Base-by-base conservation (phyloP, 2,888 invertebrate genomes). In the Drosophila kuntzei region DNA sequence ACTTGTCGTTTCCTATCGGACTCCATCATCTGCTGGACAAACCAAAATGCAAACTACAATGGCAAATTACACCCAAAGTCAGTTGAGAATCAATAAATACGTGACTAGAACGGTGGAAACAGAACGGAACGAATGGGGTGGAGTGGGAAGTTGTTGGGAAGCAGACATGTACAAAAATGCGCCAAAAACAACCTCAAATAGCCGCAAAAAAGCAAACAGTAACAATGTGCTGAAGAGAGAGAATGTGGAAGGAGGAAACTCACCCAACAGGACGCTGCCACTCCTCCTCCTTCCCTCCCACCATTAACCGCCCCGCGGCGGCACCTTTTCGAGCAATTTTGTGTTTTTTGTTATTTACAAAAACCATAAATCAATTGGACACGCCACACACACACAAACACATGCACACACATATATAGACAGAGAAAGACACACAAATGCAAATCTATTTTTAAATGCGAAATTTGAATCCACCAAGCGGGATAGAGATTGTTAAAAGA, bases 391-490 rank as follows among this genome's bases (percentile, higher is more conserved):
- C 70, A 79, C 37, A 62, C 47, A 66, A 54, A 54, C 57, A 70
- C 29, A 67, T 18, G 55, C 14, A 57, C 20, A 46, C 3, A 41
- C 14, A 18, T 7, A 60, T 12, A 46, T 12, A 53, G 18, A 49
- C 63, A 60, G 60, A 87, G 85, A 49, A 20, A 41, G 41, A 53
- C 36, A 69, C 34, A 66, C 79, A 74, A 86, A 90, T 90, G 90
- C 89, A 91, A 91, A 91, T 91, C 91, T 91, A 90, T 90, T 90
- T 91, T 91, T 91, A 91, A 91, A 91, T 91, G 90, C 91, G 83
- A 91, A 91, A 91, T 91, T 90, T 79, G 87, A 72, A 79, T 65
- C 70, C 69, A 75, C 46, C 59, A 62, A 53, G 16, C 59, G n/a
- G 53, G 60, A 61, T 57, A 64, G 60, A 72, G 59, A 46, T 62